phyloP scores from a whole-genome alignment of 2,113 vertebrate species.

The Mobula hypostoma region DNA sequence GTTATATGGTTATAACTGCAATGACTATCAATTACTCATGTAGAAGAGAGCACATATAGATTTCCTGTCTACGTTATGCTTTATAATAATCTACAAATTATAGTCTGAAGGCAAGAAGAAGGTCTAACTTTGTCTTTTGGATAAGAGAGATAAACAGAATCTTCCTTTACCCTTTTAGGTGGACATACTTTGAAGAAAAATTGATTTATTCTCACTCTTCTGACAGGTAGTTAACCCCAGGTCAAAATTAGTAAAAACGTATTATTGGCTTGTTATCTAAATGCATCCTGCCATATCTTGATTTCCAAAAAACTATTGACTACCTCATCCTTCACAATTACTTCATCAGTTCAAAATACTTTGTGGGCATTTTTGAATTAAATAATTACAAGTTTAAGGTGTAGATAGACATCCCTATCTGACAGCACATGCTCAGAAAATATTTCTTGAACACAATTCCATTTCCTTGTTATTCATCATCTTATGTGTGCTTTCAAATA shows the following conservation, averaged over 20 bases:
- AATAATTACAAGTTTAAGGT: neutral
- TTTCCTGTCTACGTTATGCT: neutral
- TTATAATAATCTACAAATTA: neutral
- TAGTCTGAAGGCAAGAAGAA: neutral
- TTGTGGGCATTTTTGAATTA: no score
- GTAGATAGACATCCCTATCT: neutral
- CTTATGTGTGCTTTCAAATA: neutral
- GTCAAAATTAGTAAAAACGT: no score
- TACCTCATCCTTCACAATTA: no score
- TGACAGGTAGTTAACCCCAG: no score
- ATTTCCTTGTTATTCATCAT: neutral
- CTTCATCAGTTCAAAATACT: no score
- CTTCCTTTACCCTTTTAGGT: no score
- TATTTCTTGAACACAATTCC: neutral
- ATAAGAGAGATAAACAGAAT: neutral
- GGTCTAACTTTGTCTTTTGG: neutral
- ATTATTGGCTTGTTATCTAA: no score
- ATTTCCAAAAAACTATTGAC: no score
- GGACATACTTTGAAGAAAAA: no score
- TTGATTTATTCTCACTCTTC: no score
- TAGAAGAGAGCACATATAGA: neutral
- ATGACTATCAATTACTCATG: neutral
- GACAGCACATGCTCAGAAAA: neutral
- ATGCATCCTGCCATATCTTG: no score
- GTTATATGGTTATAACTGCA: neutral